phyloP scores from a whole-genome alignment of 1,140 invertebrate species.

The Ceratina calcarata region DNA sequence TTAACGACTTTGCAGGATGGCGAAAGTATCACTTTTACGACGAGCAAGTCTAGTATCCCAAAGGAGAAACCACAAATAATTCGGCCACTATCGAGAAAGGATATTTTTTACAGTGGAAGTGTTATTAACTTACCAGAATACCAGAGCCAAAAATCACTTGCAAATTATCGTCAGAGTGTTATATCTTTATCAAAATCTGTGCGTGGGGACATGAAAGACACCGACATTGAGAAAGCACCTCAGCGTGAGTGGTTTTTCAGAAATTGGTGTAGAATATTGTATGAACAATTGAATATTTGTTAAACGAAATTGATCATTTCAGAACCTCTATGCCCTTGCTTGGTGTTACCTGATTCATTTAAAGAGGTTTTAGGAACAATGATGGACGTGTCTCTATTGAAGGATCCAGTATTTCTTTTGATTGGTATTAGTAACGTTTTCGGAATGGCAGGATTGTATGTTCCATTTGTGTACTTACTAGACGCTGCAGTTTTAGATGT shows the following conservation, averaged over 20 bases:
- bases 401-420: constrained; percentile 94
- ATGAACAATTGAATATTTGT: neutral
- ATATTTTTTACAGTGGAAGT: constrained; percentile 99
- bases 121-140: constrained; percentile 95
- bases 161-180: constrained; percentile 91
- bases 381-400: constrained; percentile 95
- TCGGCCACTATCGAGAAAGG: constrained; percentile 95
- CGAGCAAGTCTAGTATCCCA: constrained; percentile 80
- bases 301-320: constrained; percentile 44
- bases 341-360: constrained; percentile 89
- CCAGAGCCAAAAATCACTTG: constrained; percentile 95
- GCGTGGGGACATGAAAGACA: constrained; percentile 82
- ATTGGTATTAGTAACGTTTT: constrained; percentile 97
- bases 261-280: neutral
- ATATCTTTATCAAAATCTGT: constrained; percentile 87
- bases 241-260: constrained; percentile 82
- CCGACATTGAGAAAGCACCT: constrained; percentile 84
- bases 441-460: constrained; percentile 96
- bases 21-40: constrained; percentile 79
- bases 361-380: constrained; percentile 93
- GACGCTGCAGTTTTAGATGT: constrained; percentile 88
- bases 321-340: constrained; percentile 87
- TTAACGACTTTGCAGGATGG: constrained; percentile 67
- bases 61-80: constrained; percentile 87
- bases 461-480: constrained; percentile 96